These are phyloP conservation scores for Plestiodon gilberti DNA, from an alignment of 2,113 vertebrate genomes.

Conservation along the genomic window DNA sequence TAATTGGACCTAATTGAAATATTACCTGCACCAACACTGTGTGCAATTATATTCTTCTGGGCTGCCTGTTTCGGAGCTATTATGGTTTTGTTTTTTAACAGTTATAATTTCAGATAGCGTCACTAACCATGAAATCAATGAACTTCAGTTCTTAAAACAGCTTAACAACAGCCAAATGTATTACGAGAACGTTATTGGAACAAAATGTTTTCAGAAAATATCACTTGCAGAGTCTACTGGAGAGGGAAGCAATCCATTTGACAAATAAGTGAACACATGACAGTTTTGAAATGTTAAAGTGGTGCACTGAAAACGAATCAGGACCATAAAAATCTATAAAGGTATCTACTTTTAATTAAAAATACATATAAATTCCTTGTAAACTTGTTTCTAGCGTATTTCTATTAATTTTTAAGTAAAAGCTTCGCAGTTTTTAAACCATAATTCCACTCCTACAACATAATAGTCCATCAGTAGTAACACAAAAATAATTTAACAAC, in stretches of 20 bases:
- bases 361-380: background rate
- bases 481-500: background rate
- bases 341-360: background rate
- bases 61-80: background rate
- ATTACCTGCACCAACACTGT: background rate
- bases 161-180: background rate
- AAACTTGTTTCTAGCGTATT: constrained; percentile 1
- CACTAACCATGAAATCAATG: background rate
- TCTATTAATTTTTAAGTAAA: background rate
- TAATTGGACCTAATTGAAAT: too few species aligned
- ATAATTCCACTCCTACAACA: constrained; percentile 40
- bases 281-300: background rate
- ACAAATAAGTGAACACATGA: background rate
- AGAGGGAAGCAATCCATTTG: background rate
- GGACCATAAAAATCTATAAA: background rate
- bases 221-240: background rate
- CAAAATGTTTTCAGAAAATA: background rate
- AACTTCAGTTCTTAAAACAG: background rate
- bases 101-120: background rate
- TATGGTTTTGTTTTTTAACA: background rate
- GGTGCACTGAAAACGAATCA: background rate
- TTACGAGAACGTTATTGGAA: background rate
- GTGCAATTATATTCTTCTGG: too few species aligned
- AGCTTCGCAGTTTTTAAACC: constrained; percentile 33
- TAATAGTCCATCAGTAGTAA: constrained; percentile 47